Evolutionary conservation across 1,140 invertebrate species (phyloP).

Genomic region (Pseudomyrmex dendroicus): DNA sequence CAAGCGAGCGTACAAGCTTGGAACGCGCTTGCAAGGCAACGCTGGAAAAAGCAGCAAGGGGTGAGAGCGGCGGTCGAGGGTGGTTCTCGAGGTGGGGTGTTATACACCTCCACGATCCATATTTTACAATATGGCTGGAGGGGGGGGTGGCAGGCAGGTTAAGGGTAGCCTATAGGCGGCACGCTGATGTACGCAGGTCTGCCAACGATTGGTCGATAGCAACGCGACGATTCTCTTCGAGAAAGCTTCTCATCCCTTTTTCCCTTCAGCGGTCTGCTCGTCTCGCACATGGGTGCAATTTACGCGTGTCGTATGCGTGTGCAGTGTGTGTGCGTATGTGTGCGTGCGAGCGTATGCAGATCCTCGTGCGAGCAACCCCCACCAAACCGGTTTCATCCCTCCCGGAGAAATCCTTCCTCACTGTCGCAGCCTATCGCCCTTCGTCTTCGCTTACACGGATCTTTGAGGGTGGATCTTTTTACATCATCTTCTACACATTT

Average conservation of each 20-base stretch:
- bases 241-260: conserved; percentile 58
- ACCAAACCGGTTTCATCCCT: conserved; percentile 64
- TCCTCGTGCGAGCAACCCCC: conserved; percentile 52
- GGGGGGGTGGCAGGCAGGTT: conserved; percentile 79
- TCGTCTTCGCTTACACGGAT: conserved; percentile 61
- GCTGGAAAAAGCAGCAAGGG: conserved; percentile 50
- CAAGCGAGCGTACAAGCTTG: conserved; percentile 21
- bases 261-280: conserved; percentile 25
- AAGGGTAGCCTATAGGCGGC: conserved; percentile 82
- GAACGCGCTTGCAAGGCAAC: conserved; percentile 33
- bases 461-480: conserved; percentile 71
- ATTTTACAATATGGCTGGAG: conserved; percentile 84
- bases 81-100: conserved; percentile 75
- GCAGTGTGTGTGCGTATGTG: conserved; percentile 45
- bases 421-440: conserved; percentile 62
- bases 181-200: conserved; percentile 83
- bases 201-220: conserved; percentile 83
- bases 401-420: conserved; percentile 52
- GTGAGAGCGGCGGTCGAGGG: conserved; percentile 54
- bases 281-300: conserved; percentile 65
- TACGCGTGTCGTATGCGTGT: conserved; percentile 67
- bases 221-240: conserved; percentile 78
- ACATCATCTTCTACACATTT: conserved; percentile 32
- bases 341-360: conserved; percentile 66
- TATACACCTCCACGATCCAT: conserved; percentile 83